A percentile compares a stretch with the other conserved stretches of the same genome.
phyloP scores from a whole-genome alignment of 2,797 vertebrate genomes.

The Rachycentron canadum region DNA sequence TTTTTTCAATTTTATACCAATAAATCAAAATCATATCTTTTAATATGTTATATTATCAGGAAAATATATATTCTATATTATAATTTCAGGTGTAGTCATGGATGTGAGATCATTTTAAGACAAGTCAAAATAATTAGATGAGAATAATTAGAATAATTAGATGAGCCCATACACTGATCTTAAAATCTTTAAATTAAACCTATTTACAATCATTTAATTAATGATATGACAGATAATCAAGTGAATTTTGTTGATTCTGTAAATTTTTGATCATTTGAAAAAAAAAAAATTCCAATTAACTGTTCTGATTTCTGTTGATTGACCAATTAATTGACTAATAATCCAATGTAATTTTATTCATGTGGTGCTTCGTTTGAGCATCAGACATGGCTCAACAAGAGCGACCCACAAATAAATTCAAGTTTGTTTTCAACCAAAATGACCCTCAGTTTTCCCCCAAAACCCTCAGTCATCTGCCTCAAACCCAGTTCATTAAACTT shows the following conservation, averaged over 20 bases:
- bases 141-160: too few species aligned
- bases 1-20: not conserved
- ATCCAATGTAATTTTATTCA: not conserved
- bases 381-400: not conserved
- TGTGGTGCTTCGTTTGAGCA: not conserved
- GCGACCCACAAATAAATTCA: not conserved
- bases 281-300: too few species aligned
- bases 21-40: too few species aligned
- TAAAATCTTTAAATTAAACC: too few species aligned
- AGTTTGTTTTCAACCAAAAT: not conserved
- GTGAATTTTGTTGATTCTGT: not conserved
- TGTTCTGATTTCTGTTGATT: constrained; percentile 12
- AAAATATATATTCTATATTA: too few species aligned
- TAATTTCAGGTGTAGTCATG: too few species aligned
- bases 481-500: constrained; percentile 60
- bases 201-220: not conserved
- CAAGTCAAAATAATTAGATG: too few species aligned
- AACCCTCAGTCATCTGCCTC: constrained; percentile 11
- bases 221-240: not conserved
- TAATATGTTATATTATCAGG: too few species aligned
- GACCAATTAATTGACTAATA: not conserved
- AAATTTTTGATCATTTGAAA: too few species aligned
- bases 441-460: not conserved
- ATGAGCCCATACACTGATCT: not conserved
- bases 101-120: too few species aligned